phyloP scores from a whole-genome alignment of 2,113 vertebrate species.

The Poeciliopsis prolifica region DNA sequence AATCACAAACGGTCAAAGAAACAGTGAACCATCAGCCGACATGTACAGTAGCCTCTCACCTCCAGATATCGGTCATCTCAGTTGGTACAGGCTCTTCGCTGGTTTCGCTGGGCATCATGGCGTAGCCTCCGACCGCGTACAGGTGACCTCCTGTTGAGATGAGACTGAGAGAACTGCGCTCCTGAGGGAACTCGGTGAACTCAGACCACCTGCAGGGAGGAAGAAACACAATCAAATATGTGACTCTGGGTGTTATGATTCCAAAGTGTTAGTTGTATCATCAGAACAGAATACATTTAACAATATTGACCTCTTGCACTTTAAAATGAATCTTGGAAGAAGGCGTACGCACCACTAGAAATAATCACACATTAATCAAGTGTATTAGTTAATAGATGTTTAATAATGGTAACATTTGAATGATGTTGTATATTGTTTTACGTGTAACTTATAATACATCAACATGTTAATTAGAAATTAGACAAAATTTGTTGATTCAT shows the following conservation, averaged over 20 bases:
- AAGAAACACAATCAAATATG: conserved; percentile 23
- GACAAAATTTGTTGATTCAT: no score
- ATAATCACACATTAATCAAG: no score
- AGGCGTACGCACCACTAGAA: no score
- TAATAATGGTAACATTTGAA: no score
- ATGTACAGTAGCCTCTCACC: conserved; percentile 71
- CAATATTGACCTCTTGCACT: conserved; percentile 11
- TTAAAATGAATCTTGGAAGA: not conserved
- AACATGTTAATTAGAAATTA: no score
- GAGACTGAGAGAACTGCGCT: conserved; percentile 91
- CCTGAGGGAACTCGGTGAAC: conserved; percentile 92
- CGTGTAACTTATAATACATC: no score
- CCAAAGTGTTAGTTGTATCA: no score
- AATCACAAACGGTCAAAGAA: no score
- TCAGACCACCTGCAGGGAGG: conserved; percentile 85
- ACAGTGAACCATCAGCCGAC: not conserved
- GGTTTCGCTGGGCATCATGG: conserved; percentile 89
- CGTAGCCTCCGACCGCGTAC: conserved; percentile 91
- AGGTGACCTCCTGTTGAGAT: conserved; percentile 83
- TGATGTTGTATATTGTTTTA: no score
- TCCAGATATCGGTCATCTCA: conserved; percentile 96
- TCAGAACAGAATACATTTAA: no score
- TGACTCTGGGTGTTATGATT: not conserved
- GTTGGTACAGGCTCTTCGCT: conserved; percentile 88
- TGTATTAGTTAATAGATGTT: no score